Evolutionary conservation across 92 coral and sea anemone genomes (phyloP), one percentile per base, ranked within the genome.

Genomic region (Anthopleura xanthogrammica): DNA sequence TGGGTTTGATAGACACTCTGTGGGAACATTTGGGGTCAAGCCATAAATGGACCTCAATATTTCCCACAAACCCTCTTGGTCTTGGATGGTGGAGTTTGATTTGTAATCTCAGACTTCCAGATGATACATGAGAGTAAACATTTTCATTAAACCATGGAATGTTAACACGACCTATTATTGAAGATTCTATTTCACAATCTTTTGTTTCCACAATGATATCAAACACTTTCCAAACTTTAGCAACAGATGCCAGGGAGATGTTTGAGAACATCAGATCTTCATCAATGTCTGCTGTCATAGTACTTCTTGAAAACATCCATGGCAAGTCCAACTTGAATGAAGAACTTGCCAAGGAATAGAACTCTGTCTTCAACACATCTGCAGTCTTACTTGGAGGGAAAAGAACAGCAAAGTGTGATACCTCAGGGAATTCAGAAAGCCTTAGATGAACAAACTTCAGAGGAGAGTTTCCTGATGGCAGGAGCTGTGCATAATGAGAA

Each of bases 81-180:
- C 88, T 94, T 77, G 97, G 94, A 70, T 91, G 89, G 73, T 96
- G 94, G 54, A 90, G 80, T 80, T 94, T 96, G 14, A 96, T 43
- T 58, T 85, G 87, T 70, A 96, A 79, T 14, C 68, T 78, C 72
- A 91, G 78, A 80, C 75, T 80, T 52, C 94, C 92, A 73, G 84
- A 66, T 62, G 80, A 87, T 41, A 92, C 88, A 72, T 64, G 84
- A 46, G 90, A 81, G 70, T 89, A 94, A 65, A 87, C 82, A 62
- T 96, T 94, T 88, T 96, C 99, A 80, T 84, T 83, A 80, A 91
- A 96, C 99, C 99, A 96, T 12, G 99, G 99, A 11, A 90, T 89
- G 80, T 94, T 94, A 48, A 94, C 87, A 87, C 94, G 85, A 42
- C 90, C 98, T 17, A 87, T 86, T 5, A 96, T 77, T 9, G 87